Percentiles rank a stretch among this genome's conserved stretches.
Evolutionary conservation across 2,888 invertebrate genomes (phyloP).

Genomic region (Cataglyphis rosenhaueri): DNA sequence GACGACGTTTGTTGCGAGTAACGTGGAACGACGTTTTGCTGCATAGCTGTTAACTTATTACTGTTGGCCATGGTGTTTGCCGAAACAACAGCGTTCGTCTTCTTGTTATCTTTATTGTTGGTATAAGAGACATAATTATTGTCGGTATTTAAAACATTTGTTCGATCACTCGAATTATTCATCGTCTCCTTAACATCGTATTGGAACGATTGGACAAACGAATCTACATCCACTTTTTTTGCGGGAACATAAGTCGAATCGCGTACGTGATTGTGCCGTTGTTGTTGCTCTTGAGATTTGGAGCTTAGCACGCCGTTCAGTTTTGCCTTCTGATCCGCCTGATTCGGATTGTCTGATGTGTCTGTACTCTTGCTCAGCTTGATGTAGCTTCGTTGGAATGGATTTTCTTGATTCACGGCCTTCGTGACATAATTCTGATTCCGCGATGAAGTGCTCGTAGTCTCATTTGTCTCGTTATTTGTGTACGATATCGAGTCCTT

Average conservation of each 20-base stretch:
- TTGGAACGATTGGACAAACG: constrained; percentile 69
- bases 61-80: constrained; percentile 62
- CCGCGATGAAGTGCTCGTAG: constrained; percentile 34
- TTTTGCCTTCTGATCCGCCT: constrained; percentile 61
- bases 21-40: constrained; percentile 58
- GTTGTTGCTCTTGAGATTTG: constrained; percentile 63
- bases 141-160: constrained; percentile 58
- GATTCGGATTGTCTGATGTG: constrained; percentile 21
- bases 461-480: constrained; percentile 10
- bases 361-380: constrained; percentile 67
- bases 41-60: constrained; percentile 45
- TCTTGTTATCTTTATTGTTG: constrained; percentile 74
- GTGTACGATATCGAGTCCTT: constrained; percentile 64
- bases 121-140: constrained; percentile 74
- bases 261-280: constrained; percentile 55
- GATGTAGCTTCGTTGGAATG: constrained; percentile 66
- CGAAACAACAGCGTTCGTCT: constrained; percentile 65
- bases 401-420: constrained; percentile 48
- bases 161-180: constrained; percentile 49
- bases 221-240: constrained; percentile 71
- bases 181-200: constrained; percentile 68
- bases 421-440: constrained; percentile 65
- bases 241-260: constrained; percentile 62
- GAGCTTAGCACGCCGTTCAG: constrained; percentile 57
- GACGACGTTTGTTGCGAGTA: constrained; percentile 76